A percentile compares a stretch with the other conserved stretches of the same genome.
phyloP scores from a whole-genome alignment of 1,140 invertebrate species.

The Atta cephalotes region DNA sequence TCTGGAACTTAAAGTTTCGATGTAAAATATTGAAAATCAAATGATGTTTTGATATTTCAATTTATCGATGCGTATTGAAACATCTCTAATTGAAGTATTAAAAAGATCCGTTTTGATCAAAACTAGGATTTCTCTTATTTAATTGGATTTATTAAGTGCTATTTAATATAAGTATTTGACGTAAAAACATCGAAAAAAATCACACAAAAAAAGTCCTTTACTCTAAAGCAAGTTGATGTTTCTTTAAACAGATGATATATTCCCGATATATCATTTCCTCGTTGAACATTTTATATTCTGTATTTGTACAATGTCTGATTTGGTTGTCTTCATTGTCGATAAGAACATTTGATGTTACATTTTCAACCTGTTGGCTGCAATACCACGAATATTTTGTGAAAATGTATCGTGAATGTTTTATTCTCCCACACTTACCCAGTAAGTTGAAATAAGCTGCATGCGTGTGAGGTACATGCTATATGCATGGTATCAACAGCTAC shows the following conservation, averaged over 20 bases:
- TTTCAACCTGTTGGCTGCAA: constrained; percentile 30
- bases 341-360: not conserved
- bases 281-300: not conserved
- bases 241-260: constrained; percentile 37
- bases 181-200: not conserved
- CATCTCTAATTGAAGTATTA: no score
- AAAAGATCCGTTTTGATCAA: no score
- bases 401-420: not conserved
- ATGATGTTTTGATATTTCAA: no score
- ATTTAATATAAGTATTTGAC: not conserved
- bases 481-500: constrained; percentile 37
- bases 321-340: not conserved
- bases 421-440: constrained; percentile 17
- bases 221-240: constrained; percentile 52
- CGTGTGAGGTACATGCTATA: constrained; percentile 22
- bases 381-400: not conserved
- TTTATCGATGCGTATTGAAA: no score
- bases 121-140: no score
- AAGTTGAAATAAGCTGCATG: constrained; percentile 34
- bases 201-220: not conserved
- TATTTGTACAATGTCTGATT: not conserved
- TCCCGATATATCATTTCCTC: constrained; percentile 40
- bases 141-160: not conserved
- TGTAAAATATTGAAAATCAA: no score
- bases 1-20: no score